A percentile compares a stretch with the other conserved stretches of the same genome.
phyloP scores from a whole-genome alignment of 2,888 invertebrate genomes.

The Leistus spinibarbis region DNA sequence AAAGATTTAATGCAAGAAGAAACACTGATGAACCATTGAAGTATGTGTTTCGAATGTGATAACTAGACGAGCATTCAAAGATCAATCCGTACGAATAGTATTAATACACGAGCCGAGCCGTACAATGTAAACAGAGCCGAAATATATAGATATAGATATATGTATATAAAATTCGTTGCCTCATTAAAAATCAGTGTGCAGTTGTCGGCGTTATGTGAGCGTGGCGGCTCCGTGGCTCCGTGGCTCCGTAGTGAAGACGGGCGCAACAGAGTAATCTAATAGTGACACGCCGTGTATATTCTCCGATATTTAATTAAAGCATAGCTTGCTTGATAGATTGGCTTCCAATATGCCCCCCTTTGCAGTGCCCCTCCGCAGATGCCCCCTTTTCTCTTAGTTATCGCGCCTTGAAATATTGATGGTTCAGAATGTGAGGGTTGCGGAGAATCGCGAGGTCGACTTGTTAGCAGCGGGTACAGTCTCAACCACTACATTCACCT shows the following conservation, averaged over 20 bases:
- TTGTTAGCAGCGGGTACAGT: neutral
- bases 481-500: conserved; percentile 4
- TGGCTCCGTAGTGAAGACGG: neutral
- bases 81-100: neutral
- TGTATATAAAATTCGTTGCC: conserved; percentile 20
- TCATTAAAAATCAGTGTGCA: conserved; percentile 30
- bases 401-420: conserved; percentile 39
- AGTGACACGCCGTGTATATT: conserved; percentile 39
- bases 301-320: conserved; percentile 43
- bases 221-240: too few relatives aligned
- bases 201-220: neutral
- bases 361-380: conserved; percentile 24
- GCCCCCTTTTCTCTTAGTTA: conserved; percentile 33
- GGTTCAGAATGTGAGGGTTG: conserved; percentile 20
- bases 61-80: neutral
- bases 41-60: neutral
- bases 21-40: neutral
- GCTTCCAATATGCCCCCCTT: conserved; percentile 41
- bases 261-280: conserved; percentile 34
- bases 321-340: conserved; percentile 43
- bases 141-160: neutral
- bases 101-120: neutral
- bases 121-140: neutral
- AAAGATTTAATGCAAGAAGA: neutral
- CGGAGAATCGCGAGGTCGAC: neutral